A percentile compares a stretch with the other conserved stretches of the same genome.
Evolutionary conservation across 1,140 invertebrate species (phyloP).

Genomic region (Diplogasteroides magnus): DNA sequence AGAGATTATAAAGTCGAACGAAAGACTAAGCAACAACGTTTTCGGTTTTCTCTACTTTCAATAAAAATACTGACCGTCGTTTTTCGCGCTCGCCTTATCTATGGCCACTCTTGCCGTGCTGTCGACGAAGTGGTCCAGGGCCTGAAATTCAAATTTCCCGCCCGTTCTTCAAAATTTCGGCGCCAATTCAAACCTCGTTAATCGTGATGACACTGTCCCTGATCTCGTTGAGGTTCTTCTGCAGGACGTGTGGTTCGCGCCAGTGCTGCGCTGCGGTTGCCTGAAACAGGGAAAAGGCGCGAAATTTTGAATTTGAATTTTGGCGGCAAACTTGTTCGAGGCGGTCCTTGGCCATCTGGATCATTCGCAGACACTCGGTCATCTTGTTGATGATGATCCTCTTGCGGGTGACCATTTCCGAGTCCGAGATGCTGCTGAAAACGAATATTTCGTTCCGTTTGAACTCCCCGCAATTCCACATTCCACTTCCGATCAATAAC

Average conservation of each 20-base stretch:
- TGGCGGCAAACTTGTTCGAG: background rate
- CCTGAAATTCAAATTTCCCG: background rate
- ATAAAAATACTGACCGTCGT: background rate
- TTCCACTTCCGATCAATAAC: no score
- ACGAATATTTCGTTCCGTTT: no score
- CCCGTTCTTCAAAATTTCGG: no score
- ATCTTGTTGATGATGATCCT: background rate
- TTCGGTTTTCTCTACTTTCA: no score
- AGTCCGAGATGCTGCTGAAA: background rate
- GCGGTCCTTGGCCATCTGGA: background rate
- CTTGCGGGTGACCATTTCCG: background rate
- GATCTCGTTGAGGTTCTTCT: constrained; percentile 3
- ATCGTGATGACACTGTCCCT: background rate
- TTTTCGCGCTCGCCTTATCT: background rate
- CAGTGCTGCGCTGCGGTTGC: constrained; percentile 3
- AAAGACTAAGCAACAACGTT: no score
- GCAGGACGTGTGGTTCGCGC: constrained; percentile 11
- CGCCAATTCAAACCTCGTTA: no score
- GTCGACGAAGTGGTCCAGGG: background rate
- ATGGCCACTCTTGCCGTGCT: background rate
- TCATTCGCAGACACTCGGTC: background rate
- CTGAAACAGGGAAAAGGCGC: background rate
- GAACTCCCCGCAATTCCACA: no score
- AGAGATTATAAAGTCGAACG: no score
- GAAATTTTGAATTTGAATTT: background rate